Evolutionary conservation across 2,888 invertebrate genomes (phyloP), one percentile per base, ranked within the genome.

Genomic region (Zeuzera pyrina): DNA sequence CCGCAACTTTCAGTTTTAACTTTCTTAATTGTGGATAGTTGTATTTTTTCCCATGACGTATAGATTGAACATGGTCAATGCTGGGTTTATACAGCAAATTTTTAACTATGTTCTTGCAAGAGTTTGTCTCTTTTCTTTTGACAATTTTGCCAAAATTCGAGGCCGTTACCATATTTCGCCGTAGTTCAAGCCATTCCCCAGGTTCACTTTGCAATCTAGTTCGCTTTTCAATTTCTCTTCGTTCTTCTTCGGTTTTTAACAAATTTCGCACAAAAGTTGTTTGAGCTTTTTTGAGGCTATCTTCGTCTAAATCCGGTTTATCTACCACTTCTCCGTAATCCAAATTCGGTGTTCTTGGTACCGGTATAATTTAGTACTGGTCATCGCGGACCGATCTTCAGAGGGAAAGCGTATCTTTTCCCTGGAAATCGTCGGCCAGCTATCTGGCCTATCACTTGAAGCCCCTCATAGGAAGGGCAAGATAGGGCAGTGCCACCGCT

Each of bases 91-190:
- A 39, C 4, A 33, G n/a, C 6, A 38, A 23, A 11, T 23, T 25
- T 27, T 34, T 34, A 7, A 34, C 34, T 5, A 30, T 15, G 15
- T 30, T 33, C 2, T 15, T 13, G 16, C 30, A 30, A 22, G 23
- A 28, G 10, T 22, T 31, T 10, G 21, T 27, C 2, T 7, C 12
- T 19, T 31, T 29, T 34, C 33, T 33, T 26, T 35, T 36, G 11
- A 34, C 26, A 13, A 43, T 29, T 15, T 12, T 28, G 11, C 39
- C 41, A 24, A 42, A 43, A 22, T 41, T 42, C 3, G 49, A 49
- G 12, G 42, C 45, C 8, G 41, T 43, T 8, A 45, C n/a, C 5
- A 41, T 3, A 13, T 35, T 33, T 12, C 33, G 28, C 11, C 44
- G 27, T 8, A 43, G 30, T 22, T 48, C 39, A 25, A 41, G 14